Conservation (phyloP, 1,140 invertebrate species). For the Hermatobates lingyangjiaoensis region DNA sequence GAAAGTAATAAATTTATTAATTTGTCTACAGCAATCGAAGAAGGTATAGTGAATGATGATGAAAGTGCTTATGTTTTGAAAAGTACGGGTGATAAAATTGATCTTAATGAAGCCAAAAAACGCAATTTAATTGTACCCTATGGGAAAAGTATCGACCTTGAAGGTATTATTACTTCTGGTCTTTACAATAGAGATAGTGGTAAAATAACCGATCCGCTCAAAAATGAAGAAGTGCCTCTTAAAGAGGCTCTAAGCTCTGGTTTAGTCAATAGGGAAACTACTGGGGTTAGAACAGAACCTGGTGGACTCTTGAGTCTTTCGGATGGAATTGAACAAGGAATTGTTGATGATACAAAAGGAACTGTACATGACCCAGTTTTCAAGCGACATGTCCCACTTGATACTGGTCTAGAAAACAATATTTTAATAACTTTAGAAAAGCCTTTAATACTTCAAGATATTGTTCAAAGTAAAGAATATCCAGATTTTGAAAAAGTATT, state of each 20-base stretch:
- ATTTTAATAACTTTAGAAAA: conserved; percentile 50
- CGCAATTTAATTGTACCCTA: conserved; percentile 54
- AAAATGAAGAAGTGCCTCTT: conserved; percentile 48
- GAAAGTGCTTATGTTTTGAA: conserved; percentile 33
- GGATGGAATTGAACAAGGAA: conserved; percentile 57
- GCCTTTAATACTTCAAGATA: conserved; percentile 40
- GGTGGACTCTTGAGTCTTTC: conserved; percentile 50
- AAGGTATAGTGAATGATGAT: conserved; percentile 16
- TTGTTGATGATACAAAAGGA: conserved; percentile 55
- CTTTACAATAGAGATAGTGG: conserved; percentile 59
- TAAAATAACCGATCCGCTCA: conserved; percentile 53
- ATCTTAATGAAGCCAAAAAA: conserved; percentile 47
- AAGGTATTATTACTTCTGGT: conserved; percentile 54
- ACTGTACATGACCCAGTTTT: conserved; percentile 46
- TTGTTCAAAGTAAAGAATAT: conserved; percentile 30
- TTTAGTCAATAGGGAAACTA: conserved; percentile 55
- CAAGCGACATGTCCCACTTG: conserved; percentile 47
- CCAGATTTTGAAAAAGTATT: conserved; percentile 26
- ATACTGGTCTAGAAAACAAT: conserved; percentile 50
- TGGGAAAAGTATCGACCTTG: conserved; percentile 45
- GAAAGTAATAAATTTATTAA: conserved; percentile 5
- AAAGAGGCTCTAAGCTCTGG: conserved; percentile 46
- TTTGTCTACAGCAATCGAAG: conserved; percentile 4
- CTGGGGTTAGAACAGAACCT: conserved; percentile 54
- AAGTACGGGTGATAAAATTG: conserved; percentile 34